These are phyloP conservation scores for Antheraea assamensis DNA, from an alignment of 2,888 invertebrate genomes.

Conservation along the genomic window DNA sequence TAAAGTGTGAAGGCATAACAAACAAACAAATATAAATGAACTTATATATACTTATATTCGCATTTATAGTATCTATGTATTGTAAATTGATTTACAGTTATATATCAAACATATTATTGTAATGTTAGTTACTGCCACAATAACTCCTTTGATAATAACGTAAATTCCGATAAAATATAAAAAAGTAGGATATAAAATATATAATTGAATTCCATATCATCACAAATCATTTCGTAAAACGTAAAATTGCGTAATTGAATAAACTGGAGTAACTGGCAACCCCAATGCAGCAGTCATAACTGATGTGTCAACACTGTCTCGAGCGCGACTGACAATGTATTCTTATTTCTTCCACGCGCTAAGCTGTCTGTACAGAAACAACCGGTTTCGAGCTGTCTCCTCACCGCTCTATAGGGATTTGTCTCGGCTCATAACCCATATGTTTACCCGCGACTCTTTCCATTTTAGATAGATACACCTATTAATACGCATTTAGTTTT, in stretches of 20 bases:
- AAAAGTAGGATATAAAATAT: no score
- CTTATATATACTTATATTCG: no score
- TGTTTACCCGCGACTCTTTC: not conserved
- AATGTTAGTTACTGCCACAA: no score
- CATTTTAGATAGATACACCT: not conserved
- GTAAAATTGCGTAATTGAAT: not conserved
- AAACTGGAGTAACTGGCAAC: not conserved
- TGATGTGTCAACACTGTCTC: slow-evolving; percentile 3
- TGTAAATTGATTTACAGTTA: no score
- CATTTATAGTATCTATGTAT: no score
- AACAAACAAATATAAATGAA: no score
- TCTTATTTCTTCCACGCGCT: slow-evolving; percentile 9
- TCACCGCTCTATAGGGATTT: not conserved
- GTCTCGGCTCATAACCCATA: not conserved
- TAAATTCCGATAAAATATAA: no score
- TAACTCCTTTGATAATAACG: no score
- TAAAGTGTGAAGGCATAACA: no score
- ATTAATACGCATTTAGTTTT: not conserved
- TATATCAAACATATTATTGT: no score
- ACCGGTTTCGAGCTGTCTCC: not conserved
- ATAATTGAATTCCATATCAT: no score
- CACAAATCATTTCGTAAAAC: no score
- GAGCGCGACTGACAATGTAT: not conserved
- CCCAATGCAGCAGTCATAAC: slow-evolving; percentile 5
- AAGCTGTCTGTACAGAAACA: not conserved